These are phyloP conservation scores for Chironomus tentans DNA, from an alignment of 2,888 invertebrate genomes.

Conservation along the genomic window DNA sequence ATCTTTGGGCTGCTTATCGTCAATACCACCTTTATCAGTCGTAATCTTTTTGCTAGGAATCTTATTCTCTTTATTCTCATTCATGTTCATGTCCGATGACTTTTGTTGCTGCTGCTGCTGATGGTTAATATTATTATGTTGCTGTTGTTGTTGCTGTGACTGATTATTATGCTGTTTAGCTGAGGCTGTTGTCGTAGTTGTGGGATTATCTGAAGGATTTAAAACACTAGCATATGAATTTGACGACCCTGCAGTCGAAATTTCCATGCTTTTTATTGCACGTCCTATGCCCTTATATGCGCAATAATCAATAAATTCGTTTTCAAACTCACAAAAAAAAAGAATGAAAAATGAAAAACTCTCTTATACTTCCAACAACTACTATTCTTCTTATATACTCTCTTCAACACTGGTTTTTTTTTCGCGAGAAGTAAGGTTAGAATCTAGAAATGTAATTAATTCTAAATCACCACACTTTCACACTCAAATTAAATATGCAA, in stretches of 20 bases:
- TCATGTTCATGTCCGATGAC: not conserved
- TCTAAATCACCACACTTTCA: conserved; percentile 6
- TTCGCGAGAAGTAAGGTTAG: conserved; percentile 15
- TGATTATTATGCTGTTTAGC: not conserved
- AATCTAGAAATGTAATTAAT: conserved; percentile 15
- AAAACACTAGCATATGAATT: conserved; percentile 20
- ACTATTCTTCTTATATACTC: not conserved
- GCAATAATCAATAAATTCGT: not conserved
- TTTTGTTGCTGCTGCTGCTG: not conserved
- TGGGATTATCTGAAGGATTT: conserved; percentile 15
- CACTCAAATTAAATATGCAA: conserved; percentile 9
- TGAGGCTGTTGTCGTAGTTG: too few species aligned
- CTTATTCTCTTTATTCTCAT: conserved; percentile 19
- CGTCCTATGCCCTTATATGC: not conserved
- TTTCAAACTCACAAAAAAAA: not conserved
- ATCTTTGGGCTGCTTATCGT: not conserved
- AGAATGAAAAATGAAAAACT: too few species aligned
- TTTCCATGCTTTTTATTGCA: conserved; percentile 19
- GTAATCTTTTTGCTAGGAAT: conserved; percentile 7
- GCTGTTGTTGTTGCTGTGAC: too few species aligned
- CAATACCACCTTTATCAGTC: not conserved
- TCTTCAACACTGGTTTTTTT: not conserved
- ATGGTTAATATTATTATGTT: not conserved
- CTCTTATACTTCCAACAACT: too few species aligned
- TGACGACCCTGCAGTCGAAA: conserved; percentile 12